These are phyloP conservation scores for Brachionus angularis DNA, from an alignment of 1,140 invertebrate genomes.

Conservation along the genomic window DNA sequence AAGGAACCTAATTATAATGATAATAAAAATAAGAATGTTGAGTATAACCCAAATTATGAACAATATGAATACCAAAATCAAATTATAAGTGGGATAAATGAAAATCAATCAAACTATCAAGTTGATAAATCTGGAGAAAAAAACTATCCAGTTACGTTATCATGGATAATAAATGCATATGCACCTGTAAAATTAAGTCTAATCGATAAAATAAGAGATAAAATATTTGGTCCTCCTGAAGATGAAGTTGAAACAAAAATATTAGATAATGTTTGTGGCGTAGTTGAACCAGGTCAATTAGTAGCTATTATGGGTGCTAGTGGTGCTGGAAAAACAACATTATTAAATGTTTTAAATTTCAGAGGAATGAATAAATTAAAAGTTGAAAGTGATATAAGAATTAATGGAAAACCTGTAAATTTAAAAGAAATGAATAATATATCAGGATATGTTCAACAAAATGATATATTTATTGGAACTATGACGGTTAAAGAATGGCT, in stretches of 20 bases:
- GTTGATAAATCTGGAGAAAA: neutral
- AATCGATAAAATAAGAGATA: conserved; percentile 3
- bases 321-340: conserved; percentile 75
- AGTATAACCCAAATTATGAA: too few species aligned
- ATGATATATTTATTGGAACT: conserved; percentile 85
- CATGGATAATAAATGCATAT: conserved; percentile 16
- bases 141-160: conserved; percentile 9
- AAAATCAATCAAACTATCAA: neutral
- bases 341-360: conserved; percentile 68
- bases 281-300: conserved; percentile 72
- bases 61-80: neutral
- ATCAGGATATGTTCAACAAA: conserved; percentile 40
- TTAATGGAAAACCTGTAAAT: conserved; percentile 54
- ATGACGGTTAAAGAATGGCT: conserved; percentile 86
- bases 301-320: conserved; percentile 78
- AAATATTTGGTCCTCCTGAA: conserved; percentile 11
- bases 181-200: conserved; percentile 14
- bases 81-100: neutral
- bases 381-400: conserved; percentile 66
- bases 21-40: neutral
- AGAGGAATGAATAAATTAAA: conserved; percentile 67
- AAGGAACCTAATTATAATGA: conserved; percentile 13
- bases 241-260: neutral
- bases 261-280: conserved; percentile 63
- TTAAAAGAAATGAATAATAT: conserved; percentile 44